Conservation (phyloP, 2,888 invertebrate species). For the Hypolimnas misippus region DNA sequence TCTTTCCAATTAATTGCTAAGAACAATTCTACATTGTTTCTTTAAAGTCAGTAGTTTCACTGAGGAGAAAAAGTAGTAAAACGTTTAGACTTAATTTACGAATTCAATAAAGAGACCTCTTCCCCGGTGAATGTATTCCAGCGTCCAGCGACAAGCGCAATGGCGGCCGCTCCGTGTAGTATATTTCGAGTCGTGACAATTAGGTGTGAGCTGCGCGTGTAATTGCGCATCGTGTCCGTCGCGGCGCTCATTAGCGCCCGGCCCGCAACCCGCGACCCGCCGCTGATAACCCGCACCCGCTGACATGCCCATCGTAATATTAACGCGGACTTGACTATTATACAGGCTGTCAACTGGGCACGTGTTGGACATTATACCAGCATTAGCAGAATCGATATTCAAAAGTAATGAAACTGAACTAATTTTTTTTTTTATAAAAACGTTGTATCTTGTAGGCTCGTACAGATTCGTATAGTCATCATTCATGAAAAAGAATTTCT, state of each 20-base stretch:
- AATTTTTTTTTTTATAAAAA: no score
- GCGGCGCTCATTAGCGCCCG: slow-evolving; percentile 41
- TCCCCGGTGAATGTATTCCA: slow-evolving; percentile 1
- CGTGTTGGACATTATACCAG: no score
- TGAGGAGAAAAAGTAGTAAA: no score
- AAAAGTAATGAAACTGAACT: no score
- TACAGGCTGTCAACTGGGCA: no score
- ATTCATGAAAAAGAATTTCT: no score
- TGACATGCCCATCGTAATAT: background rate
- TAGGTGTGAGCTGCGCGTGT: slow-evolving; percentile 41
- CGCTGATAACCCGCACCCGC: background rate
- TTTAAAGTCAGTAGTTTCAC: no score
- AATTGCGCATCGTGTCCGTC: slow-evolving; percentile 46
- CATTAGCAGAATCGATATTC: no score
- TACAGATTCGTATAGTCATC: no score
- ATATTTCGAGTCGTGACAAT: slow-evolving; percentile 31
- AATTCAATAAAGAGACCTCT: background rate
- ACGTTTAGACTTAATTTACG: background rate
- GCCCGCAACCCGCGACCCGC: slow-evolving; percentile 19
- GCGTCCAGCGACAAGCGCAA: slow-evolving; percentile 2
- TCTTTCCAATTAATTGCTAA: no score
- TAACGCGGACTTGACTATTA: background rate
- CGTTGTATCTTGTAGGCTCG: no score
- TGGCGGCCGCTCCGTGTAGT: slow-evolving; percentile 24
- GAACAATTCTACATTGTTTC: no score